Evolutionary conservation across 2,797 vertebrate species (phyloP).

Genomic region (Lagocephalus sceleratus): DNA sequence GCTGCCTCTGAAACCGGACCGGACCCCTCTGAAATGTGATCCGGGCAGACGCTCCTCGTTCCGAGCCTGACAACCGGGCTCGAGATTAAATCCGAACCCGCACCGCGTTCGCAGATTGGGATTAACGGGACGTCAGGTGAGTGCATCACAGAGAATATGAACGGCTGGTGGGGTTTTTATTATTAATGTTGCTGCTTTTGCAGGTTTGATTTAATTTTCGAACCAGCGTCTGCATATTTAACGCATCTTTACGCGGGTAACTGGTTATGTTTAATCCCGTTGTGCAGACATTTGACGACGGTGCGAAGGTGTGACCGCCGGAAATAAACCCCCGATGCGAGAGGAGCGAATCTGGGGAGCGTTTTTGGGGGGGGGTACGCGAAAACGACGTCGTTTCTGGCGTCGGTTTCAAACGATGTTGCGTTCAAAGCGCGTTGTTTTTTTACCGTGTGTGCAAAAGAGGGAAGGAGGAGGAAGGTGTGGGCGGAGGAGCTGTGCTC

Average conservation of each 20-base stretch:
- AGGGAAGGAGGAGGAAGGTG: not conserved
- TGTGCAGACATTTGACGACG: not conserved
- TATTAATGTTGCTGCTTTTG: conserved; percentile 2
- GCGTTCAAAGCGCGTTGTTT: conserved; percentile 2
- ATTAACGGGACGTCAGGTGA: conserved; percentile 20
- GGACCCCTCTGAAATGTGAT: conserved; percentile 6
- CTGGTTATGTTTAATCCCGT: too few species aligned
- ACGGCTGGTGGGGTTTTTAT: not conserved
- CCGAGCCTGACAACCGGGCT: not conserved
- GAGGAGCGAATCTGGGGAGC: not conserved
- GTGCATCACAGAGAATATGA: conserved; percentile 7
- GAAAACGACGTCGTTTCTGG: not conserved
- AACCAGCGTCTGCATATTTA: not conserved
- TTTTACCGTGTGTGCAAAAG: not conserved
- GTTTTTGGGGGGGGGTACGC: too few species aligned
- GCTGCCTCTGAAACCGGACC: not conserved
- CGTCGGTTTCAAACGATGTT: not conserved
- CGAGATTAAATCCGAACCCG: not conserved
- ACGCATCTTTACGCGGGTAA: too few species aligned
- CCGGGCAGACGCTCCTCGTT: conserved; percentile 12
- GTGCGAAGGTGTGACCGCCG: conserved; percentile 1
- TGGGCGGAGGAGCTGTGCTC: conserved; percentile 2
- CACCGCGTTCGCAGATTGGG: conserved; percentile 25
- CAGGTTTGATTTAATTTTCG: not conserved
- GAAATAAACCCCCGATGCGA: conserved; percentile 10